Base-by-base conservation (phyloP, 2,113 vertebrate species). In the Onychostruthus taczanowskii region DNA sequence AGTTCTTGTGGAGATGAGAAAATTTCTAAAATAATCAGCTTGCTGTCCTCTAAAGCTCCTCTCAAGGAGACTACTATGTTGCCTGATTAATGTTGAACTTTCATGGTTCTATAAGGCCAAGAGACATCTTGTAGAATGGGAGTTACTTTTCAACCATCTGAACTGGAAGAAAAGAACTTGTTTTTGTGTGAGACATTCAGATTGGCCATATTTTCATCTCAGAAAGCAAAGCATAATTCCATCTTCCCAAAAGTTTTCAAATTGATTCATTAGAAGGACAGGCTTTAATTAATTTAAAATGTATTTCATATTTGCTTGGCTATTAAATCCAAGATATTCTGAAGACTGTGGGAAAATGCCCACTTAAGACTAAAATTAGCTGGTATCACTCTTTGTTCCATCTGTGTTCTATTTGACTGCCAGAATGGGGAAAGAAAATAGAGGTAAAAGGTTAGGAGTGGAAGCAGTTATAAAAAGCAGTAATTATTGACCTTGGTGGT, bases 271-370 rank as follows among this genome's bases (percentile, higher is more conserved):
- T 75, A 39, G 59, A 69, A 58, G 16, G 39, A 78, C 19, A 78
- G n/a, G 7, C 9, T 95, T 95, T 91, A 93, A 94, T 94, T 95
- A 94, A 92, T 93, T 96, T 91, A 84, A 82, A 79, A 56, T 43
- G 4, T 53, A 47, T 59, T 94, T 43, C 55, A 41, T 88, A 85
- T 79, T 96, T 95, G 16, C 88, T 95, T 89, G 50, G 37, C 55
- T 95, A 63, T 95, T 97, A 94, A 96, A 80, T 83, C 44, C 24
- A 58, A 35, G 9, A 46, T 92, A 86, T 70, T 94, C 77, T 96
- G 93, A 94, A 90, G 31, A 37, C 31, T 93, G 33, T 53, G 78
- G 63, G 52, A 78, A 96, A 97, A 50, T 70, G 77, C 81, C 64
- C 53, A 84, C 52, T 41, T 89, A 90, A 50, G 63, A 52, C 56